A percentile compares a stretch with the other conserved stretches of the same genome.
Conservation (phyloP, 1,140 invertebrate genomes). For the Bombus haemorrhoidalis region DNA sequence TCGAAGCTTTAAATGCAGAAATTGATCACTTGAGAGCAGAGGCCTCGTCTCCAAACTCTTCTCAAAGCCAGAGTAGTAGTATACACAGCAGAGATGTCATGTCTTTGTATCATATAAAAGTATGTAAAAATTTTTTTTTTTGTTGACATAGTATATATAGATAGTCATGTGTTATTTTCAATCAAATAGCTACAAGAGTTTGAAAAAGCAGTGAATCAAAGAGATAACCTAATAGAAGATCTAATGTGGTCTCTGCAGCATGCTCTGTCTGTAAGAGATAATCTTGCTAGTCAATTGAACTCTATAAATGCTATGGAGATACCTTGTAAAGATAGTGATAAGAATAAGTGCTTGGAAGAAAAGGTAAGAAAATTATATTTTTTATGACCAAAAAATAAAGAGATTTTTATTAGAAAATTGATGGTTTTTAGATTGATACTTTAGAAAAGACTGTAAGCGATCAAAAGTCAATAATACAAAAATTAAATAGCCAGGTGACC, state of each 20-base stretch:
- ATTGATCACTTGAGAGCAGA: conserved; percentile 78
- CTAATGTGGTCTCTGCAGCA: conserved; percentile 76
- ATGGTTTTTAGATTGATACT: conserved; percentile 58
- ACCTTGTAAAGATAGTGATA: conserved; percentile 30
- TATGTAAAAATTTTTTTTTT: conserved; percentile 49
- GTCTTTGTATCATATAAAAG: conserved; percentile 75
- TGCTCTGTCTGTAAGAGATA: conserved; percentile 75
- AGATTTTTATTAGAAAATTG: conserved; percentile 3
- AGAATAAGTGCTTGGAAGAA: conserved; percentile 61
- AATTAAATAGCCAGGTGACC: conserved; percentile 66
- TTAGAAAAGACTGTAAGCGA: conserved; percentile 63
- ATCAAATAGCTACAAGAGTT: conserved; percentile 74
- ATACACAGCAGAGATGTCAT: conserved; percentile 73
- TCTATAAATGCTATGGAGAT: conserved; percentile 65
- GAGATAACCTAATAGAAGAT: conserved; percentile 78
- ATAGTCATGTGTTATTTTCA: conserved; percentile 23
- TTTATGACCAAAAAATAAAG: not conserved
- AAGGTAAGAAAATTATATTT: conserved; percentile 62
- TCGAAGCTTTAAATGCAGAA: conserved; percentile 77
- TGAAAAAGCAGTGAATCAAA: conserved; percentile 74
- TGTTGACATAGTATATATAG: not conserved
- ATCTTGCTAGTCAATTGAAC: conserved; percentile 70
- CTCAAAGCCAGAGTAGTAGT: conserved; percentile 78
- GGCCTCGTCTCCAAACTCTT: conserved; percentile 77
- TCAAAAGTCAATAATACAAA: conserved; percentile 61